Base-by-base conservation (phyloP, 23 tunicate genomes). In the Trididemnum clinides region DNA sequence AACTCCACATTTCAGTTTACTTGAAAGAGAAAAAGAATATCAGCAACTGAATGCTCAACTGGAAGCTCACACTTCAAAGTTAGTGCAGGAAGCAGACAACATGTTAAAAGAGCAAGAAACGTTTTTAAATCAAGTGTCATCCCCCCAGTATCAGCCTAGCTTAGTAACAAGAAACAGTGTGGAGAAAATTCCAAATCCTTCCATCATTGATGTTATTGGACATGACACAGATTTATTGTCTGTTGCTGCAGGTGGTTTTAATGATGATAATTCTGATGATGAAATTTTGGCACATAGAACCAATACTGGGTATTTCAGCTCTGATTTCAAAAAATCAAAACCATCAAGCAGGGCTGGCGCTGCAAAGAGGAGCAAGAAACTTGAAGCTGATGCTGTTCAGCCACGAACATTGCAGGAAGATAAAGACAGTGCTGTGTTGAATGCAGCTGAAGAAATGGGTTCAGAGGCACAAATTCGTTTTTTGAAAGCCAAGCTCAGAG, bases 381-480 rank as follows among this genome's bases (percentile, higher is more conserved):
- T 10, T n/a, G 28, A 63, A 63, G 22, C 18, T 5, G 19, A 70
- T 27, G 22, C 19, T 4, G 30, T 5, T n/a, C 15, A 35, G 2
- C 36, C 34, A 5, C 34, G 36, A 12, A 70, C 15, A 25, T 4
- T 25, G 28, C n/a, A 7, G 10, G 15, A 78, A 38, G 91, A 87
- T 34, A 86, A 80, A 31, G 66, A 59, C 25, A 3, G 5, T 15
- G 66, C 25, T 59, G 37, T 93, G 90, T 88, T 92, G 19, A 87
- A 77, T 23, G 93, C 87, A 28, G 93, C 98, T 1, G 86, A 70
- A 7, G 93, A 88, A 73, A 93, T 93, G 98, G 93, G 92, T 1
- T 36, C 90, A 57, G 98, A 93, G 74, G 98, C 98, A 1, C 98
- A 93, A 66, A 84, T 93, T 27, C 65, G 93, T 18, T 88, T 93